These are phyloP conservation scores for Augiades crinisus DNA, from an alignment of 2,888 invertebrate species.

Conservation along the genomic window DNA sequence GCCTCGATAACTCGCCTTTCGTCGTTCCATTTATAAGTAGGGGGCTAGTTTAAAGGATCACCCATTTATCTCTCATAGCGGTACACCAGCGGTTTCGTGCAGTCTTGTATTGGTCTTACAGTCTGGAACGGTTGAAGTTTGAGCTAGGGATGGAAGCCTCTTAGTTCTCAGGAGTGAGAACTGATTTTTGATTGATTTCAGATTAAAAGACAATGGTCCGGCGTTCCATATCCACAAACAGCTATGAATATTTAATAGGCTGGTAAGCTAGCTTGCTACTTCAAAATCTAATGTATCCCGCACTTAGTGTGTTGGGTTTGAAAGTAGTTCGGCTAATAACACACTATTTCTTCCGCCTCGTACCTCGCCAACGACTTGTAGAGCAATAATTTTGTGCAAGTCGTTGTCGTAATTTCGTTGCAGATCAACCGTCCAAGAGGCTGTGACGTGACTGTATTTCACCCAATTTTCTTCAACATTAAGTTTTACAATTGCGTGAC, in stretches of 20 bases:
- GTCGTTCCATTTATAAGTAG: conserved; percentile 23
- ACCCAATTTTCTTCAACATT: conserved; percentile 13
- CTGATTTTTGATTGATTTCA: too few relatives aligned
- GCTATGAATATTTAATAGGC: too few relatives aligned
- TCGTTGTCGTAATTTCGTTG: conserved; percentile 50
- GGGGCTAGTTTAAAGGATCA: too few relatives aligned
- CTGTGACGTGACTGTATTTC: conserved; percentile 16
- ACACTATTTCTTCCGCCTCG: conserved; percentile 37
- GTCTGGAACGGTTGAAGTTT: too few relatives aligned
- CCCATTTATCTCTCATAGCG: too few relatives aligned
- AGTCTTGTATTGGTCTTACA: too few relatives aligned
- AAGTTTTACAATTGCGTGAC: conserved; percentile 14
- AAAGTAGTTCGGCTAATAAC: conserved; percentile 49
- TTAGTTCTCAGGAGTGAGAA: too few relatives aligned
- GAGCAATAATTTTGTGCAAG: conserved; percentile 55
- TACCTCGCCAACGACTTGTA: conserved; percentile 46
- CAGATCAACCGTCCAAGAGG: conserved; percentile 22
- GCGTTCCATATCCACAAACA: too few relatives aligned
- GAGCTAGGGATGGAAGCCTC: too few relatives aligned
- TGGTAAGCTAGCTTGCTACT: too few relatives aligned
- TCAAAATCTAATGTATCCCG: conserved; percentile 17
- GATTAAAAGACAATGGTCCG: too few relatives aligned
- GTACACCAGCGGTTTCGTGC: too few relatives aligned
- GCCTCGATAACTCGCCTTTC: conserved; percentile 23
- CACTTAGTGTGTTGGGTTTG: conserved; percentile 33